Percentiles rank a stretch among this genome's conserved stretches.
Evolutionary conservation across 2,797 vertebrate species (phyloP).

Genomic region (Spea hammondii): DNA sequence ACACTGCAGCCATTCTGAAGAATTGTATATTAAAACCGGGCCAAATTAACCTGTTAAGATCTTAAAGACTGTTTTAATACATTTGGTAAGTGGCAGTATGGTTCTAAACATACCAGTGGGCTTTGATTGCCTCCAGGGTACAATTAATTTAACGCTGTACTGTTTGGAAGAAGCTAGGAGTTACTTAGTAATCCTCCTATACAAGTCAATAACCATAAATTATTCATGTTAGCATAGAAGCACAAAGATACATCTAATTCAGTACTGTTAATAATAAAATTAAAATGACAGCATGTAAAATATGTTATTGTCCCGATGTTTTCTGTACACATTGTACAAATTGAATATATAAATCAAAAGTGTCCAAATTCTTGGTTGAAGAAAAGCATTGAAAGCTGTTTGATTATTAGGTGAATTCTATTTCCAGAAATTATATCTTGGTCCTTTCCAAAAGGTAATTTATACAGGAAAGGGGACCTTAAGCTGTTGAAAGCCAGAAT

Average conservation of each 20-base stretch:
- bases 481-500: neutral
- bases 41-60: conserved; percentile 44
- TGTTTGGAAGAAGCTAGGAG: conserved; percentile 31
- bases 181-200: conserved; percentile 10
- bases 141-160: conserved; percentile 15
- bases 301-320: neutral
- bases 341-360: neutral
- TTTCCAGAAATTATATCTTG: neutral
- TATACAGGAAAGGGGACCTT: neutral
- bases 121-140: neutral
- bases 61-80: conserved; percentile 38
- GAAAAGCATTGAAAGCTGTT: neutral
- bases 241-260: neutral
- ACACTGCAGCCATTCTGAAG: conserved; percentile 53
- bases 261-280: neutral
- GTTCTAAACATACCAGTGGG: conserved; percentile 31
- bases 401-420: neutral
- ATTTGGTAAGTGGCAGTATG: conserved; percentile 33
- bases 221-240: neutral
- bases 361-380: neutral
- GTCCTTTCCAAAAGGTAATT: neutral
- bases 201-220: neutral
- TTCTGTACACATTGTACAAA: neutral
- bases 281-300: neutral
- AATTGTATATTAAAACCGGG: conserved; percentile 43